Evolutionary conservation across 2,113 vertebrate genomes (phyloP).

Genomic region (Mugil cephalus): DNA sequence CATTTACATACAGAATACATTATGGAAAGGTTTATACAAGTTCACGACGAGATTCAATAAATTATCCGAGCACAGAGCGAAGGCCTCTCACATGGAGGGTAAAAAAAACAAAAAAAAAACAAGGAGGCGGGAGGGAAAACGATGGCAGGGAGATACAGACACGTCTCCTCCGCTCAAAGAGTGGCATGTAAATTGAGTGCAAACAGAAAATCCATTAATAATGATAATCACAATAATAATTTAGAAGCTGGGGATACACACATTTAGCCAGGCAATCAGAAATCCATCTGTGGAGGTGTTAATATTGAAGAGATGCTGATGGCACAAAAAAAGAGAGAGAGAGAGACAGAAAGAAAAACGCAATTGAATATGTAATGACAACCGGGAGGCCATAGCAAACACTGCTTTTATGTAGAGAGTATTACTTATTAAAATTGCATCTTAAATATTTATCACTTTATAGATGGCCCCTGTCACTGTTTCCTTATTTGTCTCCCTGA

Average conservation of each 20-base stretch:
- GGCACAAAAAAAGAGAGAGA: conserved; percentile 67
- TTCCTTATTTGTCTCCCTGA: conserved; percentile 72
- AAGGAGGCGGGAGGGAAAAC: conserved; percentile 36
- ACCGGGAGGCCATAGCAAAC: conserved; percentile 78
- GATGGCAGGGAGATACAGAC: conserved; percentile 33
- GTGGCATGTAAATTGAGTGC: conserved; percentile 71
- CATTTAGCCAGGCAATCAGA: conserved; percentile 83
- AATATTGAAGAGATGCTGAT: conserved; percentile 85
- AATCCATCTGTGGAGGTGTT: conserved; percentile 81
- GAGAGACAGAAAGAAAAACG: conserved; percentile 17
- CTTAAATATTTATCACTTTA: conserved; percentile 84
- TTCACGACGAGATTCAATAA: conserved; percentile 62
- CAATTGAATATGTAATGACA: conserved; percentile 80
- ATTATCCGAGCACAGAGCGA: conserved; percentile 35
- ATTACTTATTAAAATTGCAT: conserved; percentile 85
- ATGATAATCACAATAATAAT: conserved; percentile 79
- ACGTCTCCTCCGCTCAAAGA: conserved; percentile 45
- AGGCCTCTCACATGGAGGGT: conserved; percentile 20
- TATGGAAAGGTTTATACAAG: conserved; percentile 64
- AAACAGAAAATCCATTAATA: conserved; percentile 80
- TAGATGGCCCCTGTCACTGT: conserved; percentile 77
- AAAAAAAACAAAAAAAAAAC: conserved; percentile 24
- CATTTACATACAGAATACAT: conserved; percentile 77
- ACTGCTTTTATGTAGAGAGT: conserved; percentile 78
- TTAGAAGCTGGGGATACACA: conserved; percentile 77